Base-by-base conservation (phyloP, 2,888 invertebrate genomes). In the Gymnocheta viridis region DNA sequence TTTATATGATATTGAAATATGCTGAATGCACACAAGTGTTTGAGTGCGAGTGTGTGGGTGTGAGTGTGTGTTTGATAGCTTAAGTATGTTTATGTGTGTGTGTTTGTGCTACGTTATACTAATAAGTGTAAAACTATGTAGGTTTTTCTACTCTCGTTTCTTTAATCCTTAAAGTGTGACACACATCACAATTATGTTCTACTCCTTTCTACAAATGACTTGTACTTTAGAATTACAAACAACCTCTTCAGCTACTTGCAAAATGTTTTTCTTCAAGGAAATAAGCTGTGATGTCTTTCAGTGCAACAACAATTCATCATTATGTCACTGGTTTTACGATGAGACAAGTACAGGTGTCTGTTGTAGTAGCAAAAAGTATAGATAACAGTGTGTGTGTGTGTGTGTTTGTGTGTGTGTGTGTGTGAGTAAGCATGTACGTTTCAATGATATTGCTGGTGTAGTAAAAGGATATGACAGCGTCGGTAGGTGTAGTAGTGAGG, bases 291-390 rank as follows among this genome's bases (percentile, higher is more conserved):
- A 56, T 79, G 47, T 27, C 38, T 35, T 69, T 41, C 64, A n/a
- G 69, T 54, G 58, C 24, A 73, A 69, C 77, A 78, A 84, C 77
- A 81, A 81, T 84, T 84, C 78, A 84, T 84, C 84, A 84, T 81
- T 77, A 64, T 84, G 84, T 73, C 84, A 72, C 62, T 77, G 51
- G 67, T 56, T 81, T 77, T 49, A 73, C 24, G 60, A 73, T 54
- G 60, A 76, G 80, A 76, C 41, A 73, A 29, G 67, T 56, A 38
- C 67, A 76, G 62, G 74, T 82, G 69, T 47, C 51, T 32, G 38
- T 58, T 22, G 19, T 32, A 17, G 12, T 17, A 51, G 5, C 3
- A 54, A 17, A 38, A 47, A 51, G 4, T 17, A 27, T 4, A 47
- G 4, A n/a, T 24, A 51, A 41, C n/a, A 29, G 41, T 19, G 38